Evolutionary conservation across 2,888 invertebrate genomes (phyloP), one percentile per base, ranked within the genome.

Genomic region (Meiosimyza decipiens): DNA sequence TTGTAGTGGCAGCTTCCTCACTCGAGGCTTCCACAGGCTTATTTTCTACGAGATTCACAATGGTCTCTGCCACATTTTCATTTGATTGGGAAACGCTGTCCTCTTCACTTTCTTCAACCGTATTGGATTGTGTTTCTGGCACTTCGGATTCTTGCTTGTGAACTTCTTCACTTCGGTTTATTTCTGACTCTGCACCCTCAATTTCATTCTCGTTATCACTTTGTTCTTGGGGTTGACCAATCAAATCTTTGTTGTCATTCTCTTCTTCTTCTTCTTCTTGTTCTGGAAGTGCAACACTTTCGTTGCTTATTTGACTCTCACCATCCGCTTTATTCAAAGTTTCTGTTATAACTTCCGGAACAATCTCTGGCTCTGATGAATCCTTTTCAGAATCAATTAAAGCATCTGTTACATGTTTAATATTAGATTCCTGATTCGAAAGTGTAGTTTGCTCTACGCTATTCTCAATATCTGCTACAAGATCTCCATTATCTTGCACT

Each of bases 381-480:
- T 63, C 22, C 57, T 72, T 65, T 59, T 55, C 62, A 54, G 60
- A 66, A 65, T 67, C 62, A n/a, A 50, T 71, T 66, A 70, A 55
- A 67, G 73, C 71, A 73, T 72, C 73, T 73, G 73, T 71, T 70
- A 71, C 69, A 66, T 71, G 60, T 63, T 68, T 73, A 73, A 73
- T 75, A 71, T 74, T 71, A 60, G 69, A 75, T 73, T 76, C 75
- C 6, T 57, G 66, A 18, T 22, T 71, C 65, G 60, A 66, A 63
- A 70, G 64, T 66, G 73, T 71, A 68, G 73, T 76, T 71, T 72
- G 60, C 62, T 69, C 55, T 3, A 40, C 40, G 18, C 54, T 33
- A 54, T 40, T 18, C n/a, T 9, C 4, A 0, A 2, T 13, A 3
- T 68, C 59, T n/a, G 28, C n/a, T 11, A 7, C 49, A 18, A 22